A percentile compares a stretch with the other conserved stretches of the same genome.
Evolutionary conservation across 2,797 vertebrate genomes (phyloP).

Genomic region (Gymnoscopelus braueri): DNA sequence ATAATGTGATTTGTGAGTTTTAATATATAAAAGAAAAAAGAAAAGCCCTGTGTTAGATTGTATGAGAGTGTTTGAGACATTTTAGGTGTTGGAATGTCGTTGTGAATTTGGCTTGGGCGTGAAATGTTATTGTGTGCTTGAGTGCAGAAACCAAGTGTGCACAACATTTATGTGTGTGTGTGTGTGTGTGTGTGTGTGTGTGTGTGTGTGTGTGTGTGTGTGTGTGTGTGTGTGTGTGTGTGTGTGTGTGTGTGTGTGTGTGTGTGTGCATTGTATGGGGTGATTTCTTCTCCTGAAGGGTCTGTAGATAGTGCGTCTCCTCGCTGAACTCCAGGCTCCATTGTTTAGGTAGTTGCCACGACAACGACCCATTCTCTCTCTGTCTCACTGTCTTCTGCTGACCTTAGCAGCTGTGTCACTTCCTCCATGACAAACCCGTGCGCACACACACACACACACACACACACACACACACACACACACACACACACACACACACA

Average conservation of each 20-base stretch:
- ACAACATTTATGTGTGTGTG: slow-evolving; percentile 32
- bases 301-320: slow-evolving; percentile 42
- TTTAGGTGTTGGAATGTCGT: slow-evolving; percentile 51
- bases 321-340: slow-evolving; percentile 44
- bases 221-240: slow-evolving; percentile 27
- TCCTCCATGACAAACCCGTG: slow-evolving; percentile 75
- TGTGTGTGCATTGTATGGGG: slow-evolving; percentile 32
- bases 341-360: slow-evolving; percentile 70
- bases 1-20: slow-evolving; percentile 66
- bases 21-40: slow-evolving; percentile 47
- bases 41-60: slow-evolving; percentile 16
- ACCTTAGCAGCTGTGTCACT: slow-evolving; percentile 85
- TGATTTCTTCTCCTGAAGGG: slow-evolving; percentile 46
- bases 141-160: slow-evolving; percentile 11
- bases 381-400: slow-evolving; percentile 71
- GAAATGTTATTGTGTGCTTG: slow-evolving; percentile 10
- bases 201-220: slow-evolving; percentile 17
- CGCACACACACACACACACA: slow-evolving; percentile 27
- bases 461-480: slow-evolving; percentile 18
- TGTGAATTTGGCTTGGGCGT: slow-evolving; percentile 56
- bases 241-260: slow-evolving; percentile 16
- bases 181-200: slow-evolving; percentile 15
- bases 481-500: slow-evolving; percentile 32
- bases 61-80: slow-evolving; percentile 33
- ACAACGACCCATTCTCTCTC: slow-evolving; percentile 68